phyloP scores from a whole-genome alignment of 2,888 invertebrate genomes.

The Hofmannophila pseudospretella region DNA sequence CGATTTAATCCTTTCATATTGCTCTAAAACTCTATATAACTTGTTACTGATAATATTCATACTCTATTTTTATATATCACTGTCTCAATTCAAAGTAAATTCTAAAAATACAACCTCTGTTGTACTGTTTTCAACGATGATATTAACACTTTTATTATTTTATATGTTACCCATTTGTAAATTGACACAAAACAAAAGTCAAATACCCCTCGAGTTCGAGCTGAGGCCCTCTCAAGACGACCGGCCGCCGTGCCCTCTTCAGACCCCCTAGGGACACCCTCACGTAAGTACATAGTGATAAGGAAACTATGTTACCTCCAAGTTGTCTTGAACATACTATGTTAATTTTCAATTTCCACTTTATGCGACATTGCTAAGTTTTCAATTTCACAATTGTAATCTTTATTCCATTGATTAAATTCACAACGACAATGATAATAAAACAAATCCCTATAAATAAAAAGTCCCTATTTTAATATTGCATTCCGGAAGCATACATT shows the following conservation, averaged over 20 bases:
- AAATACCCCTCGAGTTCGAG: conserved; percentile 59
- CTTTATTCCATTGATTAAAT: too few species aligned
- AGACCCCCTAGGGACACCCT: conserved; percentile 30
- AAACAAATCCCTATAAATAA: too few species aligned
- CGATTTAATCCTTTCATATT: too few species aligned
- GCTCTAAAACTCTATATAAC: too few species aligned
- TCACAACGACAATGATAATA: too few species aligned
- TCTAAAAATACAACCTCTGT: conserved; percentile 27
- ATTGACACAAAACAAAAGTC: conserved; percentile 78
- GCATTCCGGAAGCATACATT: too few species aligned
- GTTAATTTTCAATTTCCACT: too few species aligned
- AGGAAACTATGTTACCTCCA: not conserved
- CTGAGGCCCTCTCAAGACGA: conserved; percentile 51
- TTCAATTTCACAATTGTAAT: too few species aligned
- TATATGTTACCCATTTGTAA: conserved; percentile 78
- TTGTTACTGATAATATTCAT: too few species aligned
- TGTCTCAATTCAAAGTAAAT: conserved; percentile 16
- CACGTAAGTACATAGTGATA: conserved; percentile 64
- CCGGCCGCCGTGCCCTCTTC: conserved; percentile 32
- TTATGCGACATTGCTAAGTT: too few species aligned
- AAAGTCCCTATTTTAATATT: too few species aligned
- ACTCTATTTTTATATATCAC: conserved; percentile 1
- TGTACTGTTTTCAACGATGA: conserved; percentile 67
- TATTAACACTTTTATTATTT: conserved; percentile 78
- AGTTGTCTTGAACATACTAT: too few species aligned